Percentiles rank a stretch among this genome's conserved stretches.
These are phyloP conservation scores for Eupithecia dodoneata DNA, from an alignment of 2,888 invertebrate genomes.

Conservation along the genomic window DNA sequence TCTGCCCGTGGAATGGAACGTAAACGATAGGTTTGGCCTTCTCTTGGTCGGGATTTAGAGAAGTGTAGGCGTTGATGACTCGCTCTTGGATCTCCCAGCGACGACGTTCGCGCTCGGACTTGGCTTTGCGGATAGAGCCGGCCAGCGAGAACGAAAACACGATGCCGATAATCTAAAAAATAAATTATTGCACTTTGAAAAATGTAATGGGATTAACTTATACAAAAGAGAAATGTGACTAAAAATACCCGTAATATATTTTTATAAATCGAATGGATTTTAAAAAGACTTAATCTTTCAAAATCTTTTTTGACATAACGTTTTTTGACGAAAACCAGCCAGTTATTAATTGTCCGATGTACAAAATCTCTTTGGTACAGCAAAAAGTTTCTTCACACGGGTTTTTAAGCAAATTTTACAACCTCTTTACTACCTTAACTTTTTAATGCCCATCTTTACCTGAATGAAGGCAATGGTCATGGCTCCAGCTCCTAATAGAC, in stretches of 20 bases:
- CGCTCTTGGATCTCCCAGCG: conserved; percentile 87
- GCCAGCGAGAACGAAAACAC: conserved; percentile 95
- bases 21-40: conserved; percentile 74
- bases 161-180: conserved; percentile 91
- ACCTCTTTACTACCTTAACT: not conserved
- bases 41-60: conserved; percentile 70
- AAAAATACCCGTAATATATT: too few species aligned
- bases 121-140: conserved; percentile 91
- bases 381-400: not conserved
- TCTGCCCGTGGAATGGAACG: conserved; percentile 80
- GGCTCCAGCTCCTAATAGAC: conserved; percentile 89
- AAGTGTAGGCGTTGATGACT: conserved; percentile 80
- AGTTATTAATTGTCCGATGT: not conserved
- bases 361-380: not conserved
- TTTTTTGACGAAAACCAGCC: not conserved
- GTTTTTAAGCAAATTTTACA: not conserved
- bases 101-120: conserved; percentile 88
- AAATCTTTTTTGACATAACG: not conserved
- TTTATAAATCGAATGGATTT: not conserved
- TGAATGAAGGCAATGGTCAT: conserved; percentile 92
- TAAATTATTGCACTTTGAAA: conserved; percentile 2
- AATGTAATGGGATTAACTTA: not conserved
- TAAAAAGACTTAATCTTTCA: not conserved
- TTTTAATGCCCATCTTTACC: conserved; percentile 66
- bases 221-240: not conserved